Evolutionary conservation across 2,113 vertebrate species (phyloP), one percentile per base, ranked within the genome.

Genomic region (Orthonyx spaldingii): DNA sequence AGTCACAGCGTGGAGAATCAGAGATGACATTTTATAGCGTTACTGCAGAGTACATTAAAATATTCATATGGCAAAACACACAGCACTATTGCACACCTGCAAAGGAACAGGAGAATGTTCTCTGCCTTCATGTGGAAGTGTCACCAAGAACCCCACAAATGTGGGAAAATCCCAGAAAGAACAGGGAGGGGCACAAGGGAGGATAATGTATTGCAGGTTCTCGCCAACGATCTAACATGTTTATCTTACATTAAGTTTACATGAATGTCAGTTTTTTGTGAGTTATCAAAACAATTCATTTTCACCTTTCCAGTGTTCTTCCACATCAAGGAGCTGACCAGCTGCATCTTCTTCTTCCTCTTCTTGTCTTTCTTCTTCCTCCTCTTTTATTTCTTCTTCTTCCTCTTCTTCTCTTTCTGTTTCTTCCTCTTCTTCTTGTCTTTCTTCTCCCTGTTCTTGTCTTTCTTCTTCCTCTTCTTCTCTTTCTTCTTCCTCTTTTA

Each of bases 301-400:
- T 80, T 92, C 65, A 95, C 92, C 91, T 94, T 90, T 46, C 57
- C 63, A 79, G 15, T 11, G 16, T 27, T 88, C 56, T 63, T 76
- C 23, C n/a, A 52, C 1, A 5, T 55, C 22, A 72, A 4, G 3
- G 44, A 71, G 35, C 37, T 23, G 49, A 35, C 7, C 64, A 33
- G 32, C 5, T 59, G 28, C 16, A 13, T 85, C 87, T 27, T 80
- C 15, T 72, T 46, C 60, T 35, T 85, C 70, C 4, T 88, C 42
- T 53, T 64, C 39, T n/a, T 47, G 3, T 14, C 4, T 9, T 41
- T 41, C 28, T 19, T 47, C 11, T 22, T 68, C 50, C 13, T 41
- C 11, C 1, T 39, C 18, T 11, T 76, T 13, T 50, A 26, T 15
- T 23, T 15, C 2, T 26, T 9, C 3, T 32, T 24, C 20, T 24